Base-by-base conservation (phyloP, 2,888 invertebrate species). In the Prosapia bicincta region DNA sequence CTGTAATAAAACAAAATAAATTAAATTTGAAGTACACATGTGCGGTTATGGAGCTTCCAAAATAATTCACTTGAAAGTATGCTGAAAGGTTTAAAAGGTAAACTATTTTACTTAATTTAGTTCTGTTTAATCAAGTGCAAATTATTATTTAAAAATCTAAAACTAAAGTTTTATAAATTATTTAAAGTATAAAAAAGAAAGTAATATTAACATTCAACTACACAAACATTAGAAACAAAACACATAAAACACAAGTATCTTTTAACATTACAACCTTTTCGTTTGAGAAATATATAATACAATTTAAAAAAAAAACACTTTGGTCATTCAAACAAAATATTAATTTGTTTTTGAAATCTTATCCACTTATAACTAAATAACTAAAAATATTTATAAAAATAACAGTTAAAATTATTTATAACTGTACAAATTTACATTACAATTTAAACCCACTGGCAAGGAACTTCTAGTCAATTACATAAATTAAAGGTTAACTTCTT, bases 341-440 rank as follows among this genome's bases (percentile, higher is more conserved):
- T 54, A 54, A n/a, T 20, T 20, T 9, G 20, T 54, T 6, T 20
- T 54, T 54, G 54, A n/a, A 20, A n/a, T 54, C 20, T 54, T 13
- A 13, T 54, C 7, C 54, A 20, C 54, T 54, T 54, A 54, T 9
- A 20, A 54, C 54, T 54, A 54, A 20, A n/a, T 54, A 38, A 72
- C 54, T 67, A 72, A 66, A 23, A 26, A 23, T 30, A 67, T 25
- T 43, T 13, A 24, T 66, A 30, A n/a, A 38, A 23, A 73, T 2
- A 68, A 73, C 73, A 73, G 25, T 10, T 72, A 38, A 73, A 25
- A 43, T 20, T 73, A 73, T 43, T 25, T 54, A 54, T 54, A 54
- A 54, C 20, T 20, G n/a, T 54, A 54, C 54, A 54, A 54, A 54
- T 54, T 20, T 54, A 54, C 20, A 20, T 54, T 54, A 38, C n/a